A percentile compares a stretch with the other conserved stretches of the same genome.
phyloP scores from a whole-genome alignment of 2,797 vertebrate species.

The Pteropus rufus region DNA sequence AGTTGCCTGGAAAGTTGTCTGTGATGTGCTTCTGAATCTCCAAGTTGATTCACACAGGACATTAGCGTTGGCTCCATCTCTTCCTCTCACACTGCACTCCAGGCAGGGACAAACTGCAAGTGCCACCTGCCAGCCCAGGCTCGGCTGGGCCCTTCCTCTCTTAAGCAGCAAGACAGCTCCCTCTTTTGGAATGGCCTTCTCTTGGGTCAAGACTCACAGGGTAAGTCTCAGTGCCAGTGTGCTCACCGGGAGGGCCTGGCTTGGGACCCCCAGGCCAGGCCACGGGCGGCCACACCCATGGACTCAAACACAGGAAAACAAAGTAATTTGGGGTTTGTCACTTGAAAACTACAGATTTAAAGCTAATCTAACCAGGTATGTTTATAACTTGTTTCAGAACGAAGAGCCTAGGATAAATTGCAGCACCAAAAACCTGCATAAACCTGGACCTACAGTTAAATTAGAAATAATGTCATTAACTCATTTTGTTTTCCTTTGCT shows the following conservation, averaged over 20 bases:
- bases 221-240: slow-evolving; percentile 42
- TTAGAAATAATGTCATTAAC: slow-evolving; percentile 26
- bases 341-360: slow-evolving; percentile 28
- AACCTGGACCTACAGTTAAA: not conserved
- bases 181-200: slow-evolving; percentile 58
- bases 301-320: slow-evolving; percentile 38
- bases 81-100: slow-evolving; percentile 33
- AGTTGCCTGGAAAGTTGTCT: slow-evolving; percentile 31
- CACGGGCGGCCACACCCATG: not conserved
- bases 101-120: slow-evolving; percentile 54
- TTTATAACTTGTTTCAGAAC: slow-evolving; percentile 48
- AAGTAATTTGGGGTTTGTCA: slow-evolving; percentile 31
- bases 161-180: slow-evolving; percentile 58
- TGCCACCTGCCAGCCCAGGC: slow-evolving; percentile 11
- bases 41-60: slow-evolving; percentile 51
- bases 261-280: not conserved
- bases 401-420: not conserved
- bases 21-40: slow-evolving; percentile 48
- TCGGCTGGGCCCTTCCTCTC: not conserved
- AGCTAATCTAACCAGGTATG: slow-evolving; percentile 45
- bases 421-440: not conserved
- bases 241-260: slow-evolving; percentile 19
- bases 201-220: slow-evolving; percentile 47
- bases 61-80: slow-evolving; percentile 41
- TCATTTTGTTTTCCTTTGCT: slow-evolving; percentile 53